Evolutionary conservation across 2,113 vertebrate species (phyloP).

Genomic region (Zootoca vivipara): DNA sequence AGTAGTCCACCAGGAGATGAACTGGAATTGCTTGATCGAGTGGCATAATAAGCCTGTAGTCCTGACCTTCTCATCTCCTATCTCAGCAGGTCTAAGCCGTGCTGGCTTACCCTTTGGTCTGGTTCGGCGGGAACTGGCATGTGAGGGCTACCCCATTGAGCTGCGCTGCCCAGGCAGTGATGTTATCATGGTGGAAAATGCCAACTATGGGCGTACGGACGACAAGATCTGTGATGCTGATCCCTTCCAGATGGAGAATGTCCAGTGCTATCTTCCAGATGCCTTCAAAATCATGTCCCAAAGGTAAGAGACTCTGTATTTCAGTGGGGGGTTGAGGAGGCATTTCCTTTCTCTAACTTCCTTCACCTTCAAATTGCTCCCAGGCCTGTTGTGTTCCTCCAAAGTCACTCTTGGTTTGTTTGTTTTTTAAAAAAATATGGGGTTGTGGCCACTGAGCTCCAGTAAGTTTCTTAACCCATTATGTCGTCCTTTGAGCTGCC

Average conservation of each 20-base stretch:
- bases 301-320: conserved; percentile 74
- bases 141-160: conserved; percentile 94
- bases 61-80: neutral
- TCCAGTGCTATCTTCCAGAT: conserved; percentile 91
- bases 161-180: conserved; percentile 93
- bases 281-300: conserved; percentile 96
- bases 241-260: conserved; percentile 95
- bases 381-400: neutral
- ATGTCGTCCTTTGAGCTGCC: neutral
- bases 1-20: neutral
- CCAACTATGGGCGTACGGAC: conserved; percentile 93
- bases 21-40: neutral
- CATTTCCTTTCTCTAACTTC: neutral
- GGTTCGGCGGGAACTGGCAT: conserved; percentile 91
- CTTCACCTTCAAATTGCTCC: neutral
- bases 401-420: neutral
- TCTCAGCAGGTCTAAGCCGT: conserved; percentile 82
- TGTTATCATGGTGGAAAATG: conserved; percentile 94
- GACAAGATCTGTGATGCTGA: conserved; percentile 96
- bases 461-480: neutral
- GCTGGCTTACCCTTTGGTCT: conserved; percentile 91
- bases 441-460: neutral
- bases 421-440: neutral
- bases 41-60: neutral
- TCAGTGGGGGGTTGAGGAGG: no score